Conservation (phyloP, 1,140 invertebrate genomes). For the Apis dorsata region DNA sequence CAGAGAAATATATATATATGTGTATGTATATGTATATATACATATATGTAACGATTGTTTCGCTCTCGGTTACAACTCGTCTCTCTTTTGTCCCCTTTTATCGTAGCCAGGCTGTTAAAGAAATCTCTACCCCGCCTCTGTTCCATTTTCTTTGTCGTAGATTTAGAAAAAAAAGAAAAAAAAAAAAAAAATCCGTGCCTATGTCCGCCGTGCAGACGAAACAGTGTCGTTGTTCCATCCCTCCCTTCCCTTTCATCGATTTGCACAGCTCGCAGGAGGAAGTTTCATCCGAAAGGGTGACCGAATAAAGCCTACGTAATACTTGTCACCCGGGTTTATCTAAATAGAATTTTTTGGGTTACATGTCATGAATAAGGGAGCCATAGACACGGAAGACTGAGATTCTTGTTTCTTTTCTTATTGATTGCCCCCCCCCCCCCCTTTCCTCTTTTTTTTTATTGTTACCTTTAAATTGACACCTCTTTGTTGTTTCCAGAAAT, state of each 20-base stretch:
- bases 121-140: background rate
- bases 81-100: too few species aligned
- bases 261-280: background rate
- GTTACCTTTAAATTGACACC: background rate
- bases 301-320: background rate
- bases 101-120: background rate
- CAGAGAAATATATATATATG: too few species aligned
- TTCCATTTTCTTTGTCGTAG: background rate
- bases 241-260: background rate
- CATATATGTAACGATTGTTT: background rate
- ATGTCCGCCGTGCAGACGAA: background rate
- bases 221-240: slow-evolving; percentile 5
- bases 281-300: background rate
- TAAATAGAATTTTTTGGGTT: slow-evolving; percentile 3
- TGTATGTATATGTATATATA: too few species aligned
- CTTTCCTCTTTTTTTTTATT: background rate
- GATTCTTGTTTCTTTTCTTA: background rate
- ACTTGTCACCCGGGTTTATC: slow-evolving; percentile 11
- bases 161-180: background rate
- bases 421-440: background rate
- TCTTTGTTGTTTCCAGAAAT: background rate
- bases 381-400: background rate
- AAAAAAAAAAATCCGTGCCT: background rate
- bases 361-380: background rate
- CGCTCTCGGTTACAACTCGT: background rate